Conservation (phyloP, 2,797 vertebrate genomes). For the Etheostoma nigrum region DNA sequence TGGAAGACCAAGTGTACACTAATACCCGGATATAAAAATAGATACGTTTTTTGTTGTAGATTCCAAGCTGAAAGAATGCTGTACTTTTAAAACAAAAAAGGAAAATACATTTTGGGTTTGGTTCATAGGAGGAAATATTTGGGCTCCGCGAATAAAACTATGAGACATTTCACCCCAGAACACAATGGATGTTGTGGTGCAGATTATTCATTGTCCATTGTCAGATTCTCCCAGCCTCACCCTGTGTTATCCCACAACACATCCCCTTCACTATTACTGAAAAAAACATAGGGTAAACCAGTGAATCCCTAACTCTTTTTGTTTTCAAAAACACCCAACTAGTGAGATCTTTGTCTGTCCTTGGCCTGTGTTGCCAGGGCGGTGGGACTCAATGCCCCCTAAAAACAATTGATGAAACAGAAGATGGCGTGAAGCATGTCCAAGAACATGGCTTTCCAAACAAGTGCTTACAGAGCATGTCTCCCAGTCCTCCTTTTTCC, state of each 20-base stretch:
- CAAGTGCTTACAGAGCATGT: conserved; percentile 2
- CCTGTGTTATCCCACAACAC: conserved; percentile 67
- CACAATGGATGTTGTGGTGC: conserved; percentile 78
- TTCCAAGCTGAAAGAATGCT: conserved; percentile 66
- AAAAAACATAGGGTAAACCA: conserved; percentile 62
- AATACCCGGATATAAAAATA: conserved; percentile 55
- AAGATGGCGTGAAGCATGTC: conserved; percentile 57
- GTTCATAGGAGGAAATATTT: conserved; percentile 70
- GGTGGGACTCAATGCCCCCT: conserved; percentile 33
- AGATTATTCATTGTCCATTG: conserved; percentile 79
- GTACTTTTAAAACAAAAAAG: conserved; percentile 24
- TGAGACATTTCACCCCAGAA: conserved; percentile 64
- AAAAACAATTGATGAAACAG: conserved; percentile 54
- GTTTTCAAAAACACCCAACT: conserved; percentile 59
- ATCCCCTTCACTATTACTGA: conserved; percentile 63
- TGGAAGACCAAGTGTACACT: conserved; percentile 14
- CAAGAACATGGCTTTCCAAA: conserved; percentile 46
- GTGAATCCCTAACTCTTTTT: conserved; percentile 57
- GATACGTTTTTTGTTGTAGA: conserved; percentile 45
- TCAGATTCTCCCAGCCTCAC: conserved; percentile 67
- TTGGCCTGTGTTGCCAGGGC: conserved; percentile 39
- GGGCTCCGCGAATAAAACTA: conserved; percentile 56
- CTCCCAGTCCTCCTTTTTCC: neutral
- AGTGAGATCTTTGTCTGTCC: conserved; percentile 44
- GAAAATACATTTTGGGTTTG: conserved; percentile 35